phyloP scores from a whole-genome alignment of 2,113 vertebrate species.

The Rhineura floridana region DNA sequence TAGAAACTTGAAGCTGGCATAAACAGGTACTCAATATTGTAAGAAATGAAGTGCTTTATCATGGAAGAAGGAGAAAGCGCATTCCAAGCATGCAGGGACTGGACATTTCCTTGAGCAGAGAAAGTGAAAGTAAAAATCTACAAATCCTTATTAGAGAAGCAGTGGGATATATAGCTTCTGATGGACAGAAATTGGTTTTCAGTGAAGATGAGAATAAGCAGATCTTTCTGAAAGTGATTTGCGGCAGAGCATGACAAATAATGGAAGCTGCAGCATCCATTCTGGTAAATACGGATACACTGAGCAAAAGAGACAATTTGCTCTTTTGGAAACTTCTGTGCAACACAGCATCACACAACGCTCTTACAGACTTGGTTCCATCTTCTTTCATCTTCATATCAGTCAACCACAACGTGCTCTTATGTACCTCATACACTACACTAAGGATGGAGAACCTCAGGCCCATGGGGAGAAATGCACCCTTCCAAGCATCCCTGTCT shows the following conservation, averaged over 20 bases:
- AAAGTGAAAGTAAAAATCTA: background rate
- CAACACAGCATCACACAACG: background rate
- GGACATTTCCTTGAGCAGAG: background rate
- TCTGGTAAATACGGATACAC: background rate
- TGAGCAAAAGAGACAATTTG: background rate
- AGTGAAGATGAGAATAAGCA: slow-evolving; percentile 6
- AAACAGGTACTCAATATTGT: background rate
- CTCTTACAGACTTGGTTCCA: background rate
- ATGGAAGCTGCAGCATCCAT: background rate
- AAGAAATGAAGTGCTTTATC: background rate
- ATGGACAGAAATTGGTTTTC: slow-evolving; percentile 3
- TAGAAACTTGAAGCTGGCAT: slow-evolving; percentile 33
- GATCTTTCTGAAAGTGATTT: background rate
- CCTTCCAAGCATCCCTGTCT: no score
- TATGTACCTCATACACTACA: no score
- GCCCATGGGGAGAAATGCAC: no score
- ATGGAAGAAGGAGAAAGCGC: background rate
- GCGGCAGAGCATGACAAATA: background rate
- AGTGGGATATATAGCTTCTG: background rate
- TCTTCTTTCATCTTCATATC: background rate
- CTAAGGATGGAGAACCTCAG: no score
- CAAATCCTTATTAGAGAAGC: background rate
- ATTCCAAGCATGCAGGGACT: background rate
- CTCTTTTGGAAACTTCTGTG: background rate
- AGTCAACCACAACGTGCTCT: no score